Base-by-base conservation (phyloP, 2,888 invertebrate genomes). In the Sesia bembeciformis region DNA sequence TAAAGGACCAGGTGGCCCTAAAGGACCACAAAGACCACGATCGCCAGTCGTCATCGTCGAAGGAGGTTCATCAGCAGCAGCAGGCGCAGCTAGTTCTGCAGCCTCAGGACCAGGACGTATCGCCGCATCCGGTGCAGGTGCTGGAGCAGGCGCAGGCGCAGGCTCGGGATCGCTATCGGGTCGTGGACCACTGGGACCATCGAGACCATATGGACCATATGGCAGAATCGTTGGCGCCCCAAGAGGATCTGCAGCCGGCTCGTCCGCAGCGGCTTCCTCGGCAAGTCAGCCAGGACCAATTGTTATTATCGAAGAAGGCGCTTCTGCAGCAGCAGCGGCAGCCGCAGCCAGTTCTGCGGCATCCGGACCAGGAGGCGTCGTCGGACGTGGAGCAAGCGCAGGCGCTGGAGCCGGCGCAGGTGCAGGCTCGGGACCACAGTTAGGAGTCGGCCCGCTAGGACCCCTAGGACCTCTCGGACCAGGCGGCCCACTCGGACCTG, bases 131-230 rank as follows among this genome's bases (percentile, higher is more conserved):
- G 52, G 46, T 43, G n/a, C 5, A 8, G 52, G 42, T 8, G 4
- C 51, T 6, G n/a, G 43, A 43, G 52, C 52, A n/a, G 52, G 41
- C 0, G 39, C 53, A 49, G 41, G 39, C 4, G 23, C 49, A 40
- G 40, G 49, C 1, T 7, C 43, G 7, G 43, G 43, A 5, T 7
- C 7, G 2, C 52, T 40, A 49, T 7, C 49, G 39, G 52, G 55
- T 2, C 7, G 3, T 43, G 43, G 43, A n/a, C 23, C 23, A 23
- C 6, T 7, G 8, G 43, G 43, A 42, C 40, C 56, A 52, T 3
- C 50, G 7, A 53, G 54, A 54, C 50, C 46, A 56, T 5, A 46
- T 6, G 55, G 53, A 43, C 41, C 53, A 49, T 3, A 23, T 4
- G 54, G 54, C 41, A 5, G 41, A 23, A 2, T 23, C 23, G 40